Conservation (phyloP, 2,888 invertebrate species). For the Caenorhabditis uteleia region DNA sequence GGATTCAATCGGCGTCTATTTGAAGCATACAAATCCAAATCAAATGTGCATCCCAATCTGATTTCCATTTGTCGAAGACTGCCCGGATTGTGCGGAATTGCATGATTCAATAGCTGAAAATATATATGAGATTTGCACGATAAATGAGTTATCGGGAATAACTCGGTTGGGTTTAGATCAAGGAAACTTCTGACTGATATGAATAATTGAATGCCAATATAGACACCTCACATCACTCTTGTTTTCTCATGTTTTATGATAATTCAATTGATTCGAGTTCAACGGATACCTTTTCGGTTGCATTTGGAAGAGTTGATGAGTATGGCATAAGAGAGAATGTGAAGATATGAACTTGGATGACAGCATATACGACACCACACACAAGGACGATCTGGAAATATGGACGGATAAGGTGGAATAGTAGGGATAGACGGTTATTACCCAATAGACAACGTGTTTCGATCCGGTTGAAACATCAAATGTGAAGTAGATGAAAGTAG, state of each 20-base stretch:
- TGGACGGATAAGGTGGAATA: not conserved
- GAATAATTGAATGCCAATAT: no score
- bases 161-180: no score
- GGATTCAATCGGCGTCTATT: constrained; percentile 59
- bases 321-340: constrained; percentile 56
- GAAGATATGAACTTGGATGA: constrained; percentile 57
- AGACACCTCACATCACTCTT: no score
- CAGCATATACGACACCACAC: constrained; percentile 48
- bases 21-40: constrained; percentile 61
- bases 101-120: constrained; percentile 58
- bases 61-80: constrained; percentile 62
- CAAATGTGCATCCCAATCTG: constrained; percentile 64
- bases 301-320: constrained; percentile 52
- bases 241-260: not conserved
- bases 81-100: constrained; percentile 67
- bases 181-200: no score
- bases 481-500: constrained; percentile 59
- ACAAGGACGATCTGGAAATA: constrained; percentile 49
- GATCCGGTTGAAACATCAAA: constrained; percentile 50
- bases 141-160: no score
- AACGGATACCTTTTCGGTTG: constrained; percentile 44
- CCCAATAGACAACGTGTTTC: constrained; percentile 62
- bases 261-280: not conserved
- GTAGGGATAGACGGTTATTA: constrained; percentile 11
- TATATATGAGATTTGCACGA: not conserved